A percentile compares a stretch with the other conserved stretches of the same genome.
Evolutionary conservation across 2,888 invertebrate species (phyloP).

Genomic region (Agrilus mali): DNA sequence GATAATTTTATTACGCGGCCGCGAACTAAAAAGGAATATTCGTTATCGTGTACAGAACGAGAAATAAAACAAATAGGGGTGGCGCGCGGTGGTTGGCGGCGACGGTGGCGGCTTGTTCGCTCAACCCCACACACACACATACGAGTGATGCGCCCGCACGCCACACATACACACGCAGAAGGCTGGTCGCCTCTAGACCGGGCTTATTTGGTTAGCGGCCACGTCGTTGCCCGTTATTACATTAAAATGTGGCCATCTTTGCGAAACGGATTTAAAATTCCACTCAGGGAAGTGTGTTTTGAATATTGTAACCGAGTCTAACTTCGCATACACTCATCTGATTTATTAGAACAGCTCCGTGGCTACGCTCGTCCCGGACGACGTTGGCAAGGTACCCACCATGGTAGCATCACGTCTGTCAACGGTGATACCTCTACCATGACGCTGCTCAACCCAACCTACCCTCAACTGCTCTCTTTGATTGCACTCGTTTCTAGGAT

Average conservation of each 20-base stretch:
- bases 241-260: slow-evolving; percentile 32
- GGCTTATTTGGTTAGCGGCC: slow-evolving; percentile 26
- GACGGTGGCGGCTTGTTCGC: slow-evolving; percentile 1
- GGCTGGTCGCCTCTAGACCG: slow-evolving; percentile 4
- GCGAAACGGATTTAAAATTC: slow-evolving; percentile 34
- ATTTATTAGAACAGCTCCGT: slow-evolving; percentile 26
- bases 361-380: slow-evolving; percentile 7
- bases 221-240: slow-evolving; percentile 27
- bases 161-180: no score
- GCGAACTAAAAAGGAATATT: slow-evolving; percentile 16
- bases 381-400: slow-evolving; percentile 1
- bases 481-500: no score
- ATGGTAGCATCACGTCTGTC: no score
- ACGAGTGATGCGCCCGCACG: no score
- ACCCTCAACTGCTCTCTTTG: no score
- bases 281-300: slow-evolving; percentile 29
- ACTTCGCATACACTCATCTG: slow-evolving; percentile 33
- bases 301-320: slow-evolving; percentile 30
- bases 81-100: not conserved
- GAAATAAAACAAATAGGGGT: slow-evolving; percentile 14
- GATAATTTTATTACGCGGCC: slow-evolving; percentile 17
- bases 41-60: slow-evolving; percentile 13
- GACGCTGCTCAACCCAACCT: no score
- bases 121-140: slow-evolving; percentile 6
- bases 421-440: no score